A percentile compares a stretch with the other conserved stretches of the same genome.
phyloP scores from a whole-genome alignment of 2,888 invertebrate genomes.

The Leptopilina drosophilae region DNA sequence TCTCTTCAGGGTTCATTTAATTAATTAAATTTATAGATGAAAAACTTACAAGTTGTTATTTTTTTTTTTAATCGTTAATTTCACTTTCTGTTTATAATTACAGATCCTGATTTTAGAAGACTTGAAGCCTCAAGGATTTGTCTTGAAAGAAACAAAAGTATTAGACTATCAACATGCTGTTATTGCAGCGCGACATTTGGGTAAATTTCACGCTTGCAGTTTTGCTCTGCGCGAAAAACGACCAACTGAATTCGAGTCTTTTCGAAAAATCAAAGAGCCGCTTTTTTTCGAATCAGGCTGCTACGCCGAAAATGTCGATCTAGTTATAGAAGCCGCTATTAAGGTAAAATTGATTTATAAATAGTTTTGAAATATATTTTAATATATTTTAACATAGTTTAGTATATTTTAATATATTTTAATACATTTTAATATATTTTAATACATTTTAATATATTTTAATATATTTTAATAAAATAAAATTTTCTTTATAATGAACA shows the following conservation, averaged over 20 bases:
- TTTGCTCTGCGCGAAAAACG: constrained; percentile 55
- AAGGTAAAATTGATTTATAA: not conserved
- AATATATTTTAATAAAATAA: no score
- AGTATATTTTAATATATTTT: no score
- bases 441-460: no score
- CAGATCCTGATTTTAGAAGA: constrained; percentile 59
- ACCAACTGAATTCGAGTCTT: constrained; percentile 52
- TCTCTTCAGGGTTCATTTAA: no score
- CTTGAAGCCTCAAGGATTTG: constrained; percentile 53
- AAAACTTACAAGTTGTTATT: not conserved
- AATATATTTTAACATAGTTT: no score
- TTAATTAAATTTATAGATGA: not conserved
- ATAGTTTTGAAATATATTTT: no score
- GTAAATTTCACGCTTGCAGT: constrained; percentile 58
- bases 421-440: no score
- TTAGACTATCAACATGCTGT: constrained; percentile 57
- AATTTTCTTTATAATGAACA: no score
- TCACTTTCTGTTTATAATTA: not conserved
- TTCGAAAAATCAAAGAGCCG: constrained; percentile 51
- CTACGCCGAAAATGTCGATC: not conserved
- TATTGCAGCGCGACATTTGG: constrained; percentile 49
- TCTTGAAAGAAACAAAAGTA: constrained; percentile 51
- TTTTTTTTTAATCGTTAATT: no score
- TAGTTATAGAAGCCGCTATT: constrained; percentile 21
- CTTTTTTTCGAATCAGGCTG: constrained; percentile 32